These are phyloP conservation scores for Cataglyphis hispanica DNA, from an alignment of 1,140 invertebrate species.

Conservation along the genomic window DNA sequence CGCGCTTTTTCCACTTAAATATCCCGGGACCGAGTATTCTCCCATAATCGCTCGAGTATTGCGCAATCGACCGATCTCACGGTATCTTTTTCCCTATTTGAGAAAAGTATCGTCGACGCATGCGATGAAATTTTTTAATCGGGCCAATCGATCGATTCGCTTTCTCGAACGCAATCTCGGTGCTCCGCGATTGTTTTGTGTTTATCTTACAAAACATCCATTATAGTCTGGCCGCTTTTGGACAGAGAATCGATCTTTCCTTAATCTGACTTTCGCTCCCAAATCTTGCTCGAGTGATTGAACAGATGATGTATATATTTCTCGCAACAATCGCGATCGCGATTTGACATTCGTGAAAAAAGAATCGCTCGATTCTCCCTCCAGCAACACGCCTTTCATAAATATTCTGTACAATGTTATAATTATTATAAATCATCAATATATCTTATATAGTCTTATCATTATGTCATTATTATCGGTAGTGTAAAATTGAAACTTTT, in stretches of 20 bases:
- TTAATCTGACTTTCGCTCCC: neutral
- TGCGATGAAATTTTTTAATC: constrained; percentile 49
- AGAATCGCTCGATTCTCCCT: constrained; percentile 75
- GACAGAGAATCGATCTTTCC: constrained; percentile 65
- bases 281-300: constrained; percentile 43
- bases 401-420: constrained; percentile 87
- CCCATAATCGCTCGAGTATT: constrained; percentile 61
- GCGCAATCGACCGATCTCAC: constrained; percentile 55
- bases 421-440: constrained; percentile 86
- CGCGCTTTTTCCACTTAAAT: constrained; percentile 41
- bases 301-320: constrained; percentile 22
- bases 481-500: constrained; percentile 87
- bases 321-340: constrained; percentile 28
- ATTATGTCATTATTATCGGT: constrained; percentile 86
- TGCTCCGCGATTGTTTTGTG: constrained; percentile 67
- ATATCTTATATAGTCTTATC: constrained; percentile 85
- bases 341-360: constrained; percentile 53
- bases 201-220: constrained; percentile 85
- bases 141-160: constrained; percentile 69
- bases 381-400: constrained; percentile 85
- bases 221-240: constrained; percentile 83
- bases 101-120: constrained; percentile 67
- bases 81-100: constrained; percentile 44
- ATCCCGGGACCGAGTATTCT: constrained; percentile 52
- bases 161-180: constrained; percentile 65